Percentiles rank a stretch among this genome's conserved stretches.
Conservation (phyloP, 2,797 vertebrate species). For the Alectoris magna region DNA sequence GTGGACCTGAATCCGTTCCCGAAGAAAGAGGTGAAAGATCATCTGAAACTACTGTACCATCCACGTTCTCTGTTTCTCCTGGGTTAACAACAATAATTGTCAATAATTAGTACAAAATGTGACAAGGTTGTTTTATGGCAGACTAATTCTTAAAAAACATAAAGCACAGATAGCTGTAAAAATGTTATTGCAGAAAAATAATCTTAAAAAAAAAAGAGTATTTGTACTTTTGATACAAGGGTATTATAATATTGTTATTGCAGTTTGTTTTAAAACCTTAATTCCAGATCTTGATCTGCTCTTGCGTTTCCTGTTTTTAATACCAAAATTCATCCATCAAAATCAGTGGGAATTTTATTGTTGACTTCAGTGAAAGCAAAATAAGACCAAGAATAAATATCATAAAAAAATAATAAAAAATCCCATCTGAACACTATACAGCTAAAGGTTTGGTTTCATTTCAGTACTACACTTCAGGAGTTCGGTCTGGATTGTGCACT, state of each 20-base stretch:
- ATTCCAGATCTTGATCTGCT: background rate
- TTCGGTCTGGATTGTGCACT: background rate
- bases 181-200: background rate
- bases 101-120: background rate
- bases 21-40: slow-evolving; percentile 86
- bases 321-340: background rate
- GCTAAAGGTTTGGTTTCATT: background rate
- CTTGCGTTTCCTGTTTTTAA: background rate
- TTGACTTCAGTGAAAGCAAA: background rate
- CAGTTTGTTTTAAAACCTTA: background rate
- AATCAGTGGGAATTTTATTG: background rate
- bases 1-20: slow-evolving; percentile 82
- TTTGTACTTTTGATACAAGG: background rate
- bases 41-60: slow-evolving; percentile 72
- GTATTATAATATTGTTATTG: background rate
- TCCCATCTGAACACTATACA: background rate
- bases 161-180: background rate
- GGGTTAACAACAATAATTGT: slow-evolving; percentile 21
- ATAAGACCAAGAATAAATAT: background rate
- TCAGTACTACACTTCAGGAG: background rate
- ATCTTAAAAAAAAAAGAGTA: background rate
- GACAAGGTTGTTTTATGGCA: background rate
- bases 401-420: background rate
- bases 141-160: background rate
- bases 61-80: slow-evolving; percentile 86